A percentile compares a stretch with the other conserved stretches of the same genome.
These are phyloP conservation scores for Barnardius zonarius DNA, from an alignment of 2,113 vertebrate species.

Conservation along the genomic window DNA sequence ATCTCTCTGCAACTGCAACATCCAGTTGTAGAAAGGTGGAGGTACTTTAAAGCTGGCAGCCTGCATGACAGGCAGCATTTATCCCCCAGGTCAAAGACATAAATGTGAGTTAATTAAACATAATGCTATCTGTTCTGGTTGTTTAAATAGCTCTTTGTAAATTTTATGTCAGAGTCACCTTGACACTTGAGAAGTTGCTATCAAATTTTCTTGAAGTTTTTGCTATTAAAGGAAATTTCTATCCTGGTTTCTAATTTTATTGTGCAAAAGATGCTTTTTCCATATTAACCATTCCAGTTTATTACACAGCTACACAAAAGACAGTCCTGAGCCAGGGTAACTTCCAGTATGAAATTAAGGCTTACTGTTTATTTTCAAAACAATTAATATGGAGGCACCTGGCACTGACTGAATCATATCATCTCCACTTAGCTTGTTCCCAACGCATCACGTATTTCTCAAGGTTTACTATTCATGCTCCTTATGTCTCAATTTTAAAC, in stretches of 20 bases:
- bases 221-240: neutral
- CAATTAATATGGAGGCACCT: neutral
- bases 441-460: neutral
- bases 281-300: neutral
- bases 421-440: neutral
- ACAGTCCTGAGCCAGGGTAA: neutral
- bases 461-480: neutral
- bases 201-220: neutral
- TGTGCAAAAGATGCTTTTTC: neutral
- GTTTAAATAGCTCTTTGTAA: neutral
- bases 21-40: neutral
- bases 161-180: neutral
- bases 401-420: neutral
- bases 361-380: conserved; percentile 31
- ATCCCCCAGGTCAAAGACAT: neutral
- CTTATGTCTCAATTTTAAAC: neutral
- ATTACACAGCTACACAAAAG: neutral
- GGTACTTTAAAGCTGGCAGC: neutral
- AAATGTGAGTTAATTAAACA: neutral
- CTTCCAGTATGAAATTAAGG: neutral
- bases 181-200: neutral
- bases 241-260: neutral
- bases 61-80: neutral
- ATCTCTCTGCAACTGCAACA: neutral
- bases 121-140: neutral